Base-by-base conservation (phyloP, 2,888 invertebrate species). In the Troides aeacus region DNA sequence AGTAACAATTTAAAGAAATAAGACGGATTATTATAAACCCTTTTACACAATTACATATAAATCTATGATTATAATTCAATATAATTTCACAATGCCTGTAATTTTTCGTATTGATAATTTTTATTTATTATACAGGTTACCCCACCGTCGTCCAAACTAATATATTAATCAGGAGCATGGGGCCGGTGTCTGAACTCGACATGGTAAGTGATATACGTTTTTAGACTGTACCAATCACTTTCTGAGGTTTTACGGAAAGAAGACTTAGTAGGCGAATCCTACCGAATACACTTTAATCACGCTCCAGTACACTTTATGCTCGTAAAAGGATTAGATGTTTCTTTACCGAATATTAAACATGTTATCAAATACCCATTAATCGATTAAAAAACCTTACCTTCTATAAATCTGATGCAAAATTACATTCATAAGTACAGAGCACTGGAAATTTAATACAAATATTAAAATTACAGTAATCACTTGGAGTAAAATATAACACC, bases 111-210 rank as follows among this genome's bases (percentile, higher is more conserved):
- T 58, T 12, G 18, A 18, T 46, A 46, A 2, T 46, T 46, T 46
- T 10, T 42, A 42, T 39, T 66, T 75, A 74, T 68, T 75, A 90
- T 93, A 60, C 87, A 97, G 97, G 97, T 59, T 93, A 94, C 71
- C 97, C 97, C 1, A 97, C 97, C 0, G 94, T 97, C 21, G 96
- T 98, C 23, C 94, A 96, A 81, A 97, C 97, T 0, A 98, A 97
- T 83, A 97, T 98, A 80, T 88, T 97, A 66, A 97, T 98, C 76
- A 93, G 97, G 76, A 97, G 97, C 82, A 97, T 98, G 97, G 97
- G 97, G 0, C 97, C 97, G 0, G 96, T 98, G 6, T 97, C 97
- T 0, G 98, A 98, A 82, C 91, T 97, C 46, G 97, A 97, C 79
- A 98, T 98, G 97, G 97, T 96, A 87, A 91, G 93, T 73, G 36